These are phyloP conservation scores for Scolopax bukidnonensis DNA, from an alignment of 2,797 vertebrate genomes.

Conservation along the genomic window DNA sequence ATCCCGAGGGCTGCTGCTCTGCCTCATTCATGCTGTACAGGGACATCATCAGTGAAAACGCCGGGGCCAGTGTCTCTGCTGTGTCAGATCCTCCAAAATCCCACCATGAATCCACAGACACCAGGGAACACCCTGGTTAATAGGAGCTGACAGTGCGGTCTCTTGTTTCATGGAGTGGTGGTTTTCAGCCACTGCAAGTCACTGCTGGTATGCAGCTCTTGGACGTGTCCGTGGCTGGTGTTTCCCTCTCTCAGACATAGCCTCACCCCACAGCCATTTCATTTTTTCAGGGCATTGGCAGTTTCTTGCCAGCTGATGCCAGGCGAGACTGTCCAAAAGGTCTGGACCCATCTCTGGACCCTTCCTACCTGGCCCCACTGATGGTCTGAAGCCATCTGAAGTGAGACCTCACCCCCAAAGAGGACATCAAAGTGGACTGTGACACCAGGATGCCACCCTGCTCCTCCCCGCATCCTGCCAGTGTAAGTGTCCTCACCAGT, in stretches of 20 bases:
- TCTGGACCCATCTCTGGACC: background rate
- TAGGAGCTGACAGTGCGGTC: background rate
- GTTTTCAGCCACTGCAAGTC: background rate
- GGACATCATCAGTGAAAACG: background rate
- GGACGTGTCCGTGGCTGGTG: background rate
- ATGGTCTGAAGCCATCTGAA: background rate
- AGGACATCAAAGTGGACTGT: background rate
- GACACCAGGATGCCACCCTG: background rate
- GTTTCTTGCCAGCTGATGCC: background rate
- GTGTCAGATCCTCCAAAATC: background rate
- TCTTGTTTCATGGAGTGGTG: background rate
- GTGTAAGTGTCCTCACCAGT: background rate
- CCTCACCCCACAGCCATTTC: background rate
- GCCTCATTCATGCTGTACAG: background rate
- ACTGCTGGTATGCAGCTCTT: background rate
- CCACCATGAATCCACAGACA: accelerated
- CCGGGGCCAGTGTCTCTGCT: background rate
- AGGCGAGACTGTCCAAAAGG: background rate
- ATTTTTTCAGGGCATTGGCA: background rate
- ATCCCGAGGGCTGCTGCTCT: background rate
- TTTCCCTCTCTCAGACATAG: background rate
- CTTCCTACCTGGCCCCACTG: background rate
- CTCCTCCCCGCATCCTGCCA: background rate
- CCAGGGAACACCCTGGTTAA: background rate
- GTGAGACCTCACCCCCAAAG: background rate